phyloP scores from a whole-genome alignment of 2,113 vertebrate genomes.

The Hippocampus guttulatus region DNA sequence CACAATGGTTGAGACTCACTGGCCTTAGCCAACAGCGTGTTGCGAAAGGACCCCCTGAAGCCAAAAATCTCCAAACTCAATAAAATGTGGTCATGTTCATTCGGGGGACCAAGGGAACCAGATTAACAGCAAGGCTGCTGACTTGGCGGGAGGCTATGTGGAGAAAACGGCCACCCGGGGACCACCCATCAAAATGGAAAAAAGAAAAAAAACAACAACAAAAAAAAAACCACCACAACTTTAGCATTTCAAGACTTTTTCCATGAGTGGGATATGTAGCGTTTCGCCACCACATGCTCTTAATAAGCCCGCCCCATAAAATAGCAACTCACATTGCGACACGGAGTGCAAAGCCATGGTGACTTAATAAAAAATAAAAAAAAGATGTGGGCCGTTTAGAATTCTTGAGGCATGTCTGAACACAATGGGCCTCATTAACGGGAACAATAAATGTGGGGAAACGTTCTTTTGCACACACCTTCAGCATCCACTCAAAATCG shows the following conservation, averaged over 20 bases:
- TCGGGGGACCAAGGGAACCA: not conserved
- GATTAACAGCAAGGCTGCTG: not conserved
- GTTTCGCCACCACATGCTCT: not conserved
- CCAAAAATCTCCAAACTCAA: not conserved
- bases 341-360: not conserved
- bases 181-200: conserved; percentile 1
- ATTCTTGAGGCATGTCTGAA: not conserved
- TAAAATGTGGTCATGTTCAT: not conserved
- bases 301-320: not conserved
- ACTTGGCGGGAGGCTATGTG: not conserved
- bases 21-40: not conserved
- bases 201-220: no score
- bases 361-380: not conserved
- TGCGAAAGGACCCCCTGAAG: not conserved
- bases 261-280: not conserved
- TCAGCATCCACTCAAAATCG: no score
- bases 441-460: not conserved
- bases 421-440: not conserved
- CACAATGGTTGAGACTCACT: not conserved
- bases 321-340: not conserved
- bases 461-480: not conserved
- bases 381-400: not conserved
- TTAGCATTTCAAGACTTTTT: not conserved
- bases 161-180: conserved; percentile 2
- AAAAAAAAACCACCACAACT: not conserved